Percentiles rank a stretch among this genome's conserved stretches.
phyloP scores from a whole-genome alignment of 1,140 invertebrate genomes.

The Elymnias hypermnestra region DNA sequence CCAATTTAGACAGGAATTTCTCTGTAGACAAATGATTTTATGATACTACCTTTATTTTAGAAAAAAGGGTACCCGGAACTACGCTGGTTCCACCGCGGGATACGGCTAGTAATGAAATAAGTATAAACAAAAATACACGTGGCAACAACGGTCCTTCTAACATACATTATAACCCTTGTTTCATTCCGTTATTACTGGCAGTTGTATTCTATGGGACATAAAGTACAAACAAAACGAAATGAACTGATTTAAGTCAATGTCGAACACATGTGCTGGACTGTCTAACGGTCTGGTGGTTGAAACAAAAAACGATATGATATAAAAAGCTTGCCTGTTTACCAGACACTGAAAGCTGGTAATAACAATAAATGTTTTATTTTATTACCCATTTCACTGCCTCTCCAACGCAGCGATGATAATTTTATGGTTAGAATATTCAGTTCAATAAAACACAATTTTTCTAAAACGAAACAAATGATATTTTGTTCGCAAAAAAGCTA shows the following conservation, averaged over 20 bases:
- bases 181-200: slow-evolving; percentile 7
- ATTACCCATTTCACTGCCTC: background rate
- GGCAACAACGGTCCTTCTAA: background rate
- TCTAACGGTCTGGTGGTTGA: background rate
- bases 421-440: no score
- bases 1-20: no score
- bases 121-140: no score
- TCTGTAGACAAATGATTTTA: no score
- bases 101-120: no score
- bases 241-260: slow-evolving; percentile 19
- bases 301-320: background rate
- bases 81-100: no score
- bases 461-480: no score
- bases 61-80: no score
- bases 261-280: slow-evolving; percentile 13
- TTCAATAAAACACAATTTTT: no score
- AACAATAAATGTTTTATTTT: slow-evolving; percentile 5
- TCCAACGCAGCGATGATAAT: no score
- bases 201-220: slow-evolving; percentile 3
- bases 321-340: background rate
- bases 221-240: slow-evolving; percentile 17
- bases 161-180: slow-evolving; percentile 1
- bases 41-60: no score
- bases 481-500: no score
- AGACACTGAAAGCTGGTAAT: background rate